Conservation (phyloP, 2,113 vertebrate species). For the Semicossyphus pulcher region DNA sequence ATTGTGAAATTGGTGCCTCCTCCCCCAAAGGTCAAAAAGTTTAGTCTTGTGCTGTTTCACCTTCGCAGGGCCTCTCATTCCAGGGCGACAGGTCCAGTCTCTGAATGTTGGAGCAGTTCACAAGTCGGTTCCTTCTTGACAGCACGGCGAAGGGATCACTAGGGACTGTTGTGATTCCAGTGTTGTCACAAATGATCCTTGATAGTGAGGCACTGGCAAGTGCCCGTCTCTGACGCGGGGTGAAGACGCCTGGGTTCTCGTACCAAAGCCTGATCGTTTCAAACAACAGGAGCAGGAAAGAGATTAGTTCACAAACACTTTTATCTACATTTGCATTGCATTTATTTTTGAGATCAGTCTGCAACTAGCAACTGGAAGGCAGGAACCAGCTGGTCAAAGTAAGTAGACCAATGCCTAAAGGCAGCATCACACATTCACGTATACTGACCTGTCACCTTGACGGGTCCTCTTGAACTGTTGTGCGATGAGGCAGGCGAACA, state of each 20-base stretch:
- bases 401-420: not conserved
- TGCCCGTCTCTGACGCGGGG: constrained; percentile 44
- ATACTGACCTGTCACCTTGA: constrained; percentile 81
- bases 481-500: constrained; percentile 83
- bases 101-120: constrained; percentile 43
- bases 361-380: too few relatives aligned
- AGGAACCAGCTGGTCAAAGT: not conserved
- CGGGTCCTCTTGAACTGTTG: constrained; percentile 79
- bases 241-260: constrained; percentile 78
- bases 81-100: constrained; percentile 70
- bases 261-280: constrained; percentile 79
- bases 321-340: not conserved
- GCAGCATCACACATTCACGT: not conserved
- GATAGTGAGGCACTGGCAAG: constrained; percentile 58
- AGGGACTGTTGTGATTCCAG: constrained; percentile 69
- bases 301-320: not conserved
- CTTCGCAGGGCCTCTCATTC: constrained; percentile 56
- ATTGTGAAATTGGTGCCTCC: not conserved
- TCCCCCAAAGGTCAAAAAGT: not conserved
- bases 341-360: not conserved
- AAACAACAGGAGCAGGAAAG: not conserved
- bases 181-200: constrained; percentile 85
- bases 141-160: constrained; percentile 43
- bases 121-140: not conserved
- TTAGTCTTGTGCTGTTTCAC: constrained; percentile 14